A percentile compares a stretch with the other conserved stretches of the same genome.
Evolutionary conservation across 53 echinoderm and acorn worm genomes (phyloP).

Genomic region (Holothuria leucospilota): DNA sequence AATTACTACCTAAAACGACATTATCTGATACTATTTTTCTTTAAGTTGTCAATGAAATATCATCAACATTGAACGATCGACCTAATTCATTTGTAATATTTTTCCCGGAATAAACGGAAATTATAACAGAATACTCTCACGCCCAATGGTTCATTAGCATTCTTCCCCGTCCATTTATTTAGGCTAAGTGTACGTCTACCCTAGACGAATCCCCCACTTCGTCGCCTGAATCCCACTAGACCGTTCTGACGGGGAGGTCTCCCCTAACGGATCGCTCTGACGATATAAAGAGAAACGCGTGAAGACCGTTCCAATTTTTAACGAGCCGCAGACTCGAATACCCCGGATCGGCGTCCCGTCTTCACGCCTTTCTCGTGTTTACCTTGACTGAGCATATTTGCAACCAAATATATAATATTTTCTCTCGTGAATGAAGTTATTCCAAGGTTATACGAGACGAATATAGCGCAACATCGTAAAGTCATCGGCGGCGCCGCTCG

Average conservation of each 20-base stretch:
- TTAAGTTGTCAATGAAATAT: too few relatives aligned
- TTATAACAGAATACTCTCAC: too few relatives aligned
- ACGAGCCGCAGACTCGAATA: constrained; percentile 1
- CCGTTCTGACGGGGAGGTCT: not conserved
- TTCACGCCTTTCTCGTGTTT: constrained; percentile 28
- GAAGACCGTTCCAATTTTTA: not conserved
- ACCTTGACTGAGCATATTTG: not conserved
- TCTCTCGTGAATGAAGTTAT: constrained; percentile 3
- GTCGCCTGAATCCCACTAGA: constrained; percentile 24
- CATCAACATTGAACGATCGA: too few relatives aligned
- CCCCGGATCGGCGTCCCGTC: not conserved
- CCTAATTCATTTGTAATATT: too few relatives aligned
- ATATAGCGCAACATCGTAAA: constrained; percentile 22
- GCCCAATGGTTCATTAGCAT: too few relatives aligned
- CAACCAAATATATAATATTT: constrained; percentile 15
- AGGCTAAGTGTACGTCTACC: too few relatives aligned
- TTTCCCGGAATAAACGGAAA: too few relatives aligned
- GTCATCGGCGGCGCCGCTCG: constrained; percentile 29
- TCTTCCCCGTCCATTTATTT: too few relatives aligned
- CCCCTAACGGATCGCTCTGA: not conserved
- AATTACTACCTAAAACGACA: too few relatives aligned
- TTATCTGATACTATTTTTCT: too few relatives aligned
- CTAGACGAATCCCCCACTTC: not conserved
- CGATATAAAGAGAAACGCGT: too few relatives aligned
- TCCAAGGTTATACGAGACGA: constrained; percentile 22